Base-by-base conservation (phyloP, 2,888 invertebrate species). In the Diadegma fenestrale region DNA sequence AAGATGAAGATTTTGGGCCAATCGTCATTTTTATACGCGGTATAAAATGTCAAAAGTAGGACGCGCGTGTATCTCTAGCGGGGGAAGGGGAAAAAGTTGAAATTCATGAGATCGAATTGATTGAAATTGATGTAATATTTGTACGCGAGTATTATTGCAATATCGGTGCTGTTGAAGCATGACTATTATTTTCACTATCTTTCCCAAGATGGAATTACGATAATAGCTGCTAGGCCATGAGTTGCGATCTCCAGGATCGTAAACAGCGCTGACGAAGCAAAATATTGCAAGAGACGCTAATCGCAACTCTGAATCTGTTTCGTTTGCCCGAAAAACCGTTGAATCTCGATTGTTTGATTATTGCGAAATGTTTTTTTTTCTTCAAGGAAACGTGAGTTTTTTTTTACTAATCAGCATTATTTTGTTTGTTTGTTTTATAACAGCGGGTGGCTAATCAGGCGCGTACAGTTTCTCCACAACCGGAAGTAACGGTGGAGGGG, bases 401-500 rank as follows among this genome's bases (percentile, higher is more conserved):
- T 71, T 82, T 26, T 58, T 8, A 68, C 10, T 64, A 83, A 81
- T 84, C 73, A 19, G 41, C 43, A 43, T 72, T 8, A 1, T 51
- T 77, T 72, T 66, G n/a, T n/a, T 69, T 80, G 7, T 78, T 77
- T 26, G 33, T 84, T 86, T 82, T 41, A 86, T 94, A 94, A 73
- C 91, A 94, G 94, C 93, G 93, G 93, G 94, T 93, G 92, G 92
- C 93, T 90, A 92, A 93, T 90, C 92, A 92, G 92, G 92, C 93
- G 91, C 93, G 93, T 90, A 93, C 93, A 91, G 93, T 92, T 92
- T 93, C 93, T 92, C 92, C 93, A 92, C 93, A 93, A 89, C 92
- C 94, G 91, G 92, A 92, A 91, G 91, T 91, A 90, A 93, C 93
- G 91, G 94, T 94, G 92, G 92, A 94, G 92, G 92, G 92, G 91